Evolutionary conservation across 2,113 vertebrate species (phyloP), one percentile per base, ranked within the genome.

Genomic region (Piaya cayana): DNA sequence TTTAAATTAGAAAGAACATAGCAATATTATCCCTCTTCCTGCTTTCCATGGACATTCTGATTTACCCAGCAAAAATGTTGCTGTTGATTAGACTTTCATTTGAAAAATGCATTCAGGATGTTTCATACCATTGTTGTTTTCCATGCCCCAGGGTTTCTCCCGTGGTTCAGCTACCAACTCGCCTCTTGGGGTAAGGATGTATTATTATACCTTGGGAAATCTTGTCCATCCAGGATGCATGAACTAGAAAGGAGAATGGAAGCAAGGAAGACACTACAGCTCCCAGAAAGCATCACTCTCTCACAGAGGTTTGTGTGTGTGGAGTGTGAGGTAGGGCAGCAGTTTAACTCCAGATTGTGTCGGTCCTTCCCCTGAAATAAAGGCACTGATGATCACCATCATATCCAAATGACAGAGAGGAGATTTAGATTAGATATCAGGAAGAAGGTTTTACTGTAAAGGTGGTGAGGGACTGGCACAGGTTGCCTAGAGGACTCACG

Each of bases 1-100:
- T 77, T 90, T 81, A 79, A 92, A 90, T 93, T 80, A 88, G 45
- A 89, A 93, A 78, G 64, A 92, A 70, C 43, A 59, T 3, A 19
- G 88, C 71, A 70, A 86, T 91, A 60, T 78, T n/a, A 93, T 39
- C 60, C 52, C 60, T 11, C 8, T 39, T 78, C 63, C 49, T 78
- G 11, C 71, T 92, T 92, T 82, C 89, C 78, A 45, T 0, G 3
- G 45, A 26, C 22, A 19, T 92, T 93, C 27, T 79, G 65, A 81
- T 37, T 37, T 87, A 76, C 20, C 55, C 67, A 69, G 53, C 13
- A 64, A 81, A 92, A 82, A 64, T 19, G 59, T 43, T n/a, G 47
- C 47, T 68, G 65, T 23, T 68, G 60, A 68, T 68, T 92, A 75
- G 29, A n/a, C 29, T 76, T 93, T 37, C 6, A 42, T 79, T 89